A percentile compares a stretch with the other conserved stretches of the same genome.
These are phyloP conservation scores for Drosophila diplacantha DNA, from an alignment of 2,888 invertebrate genomes.

Conservation along the genomic window DNA sequence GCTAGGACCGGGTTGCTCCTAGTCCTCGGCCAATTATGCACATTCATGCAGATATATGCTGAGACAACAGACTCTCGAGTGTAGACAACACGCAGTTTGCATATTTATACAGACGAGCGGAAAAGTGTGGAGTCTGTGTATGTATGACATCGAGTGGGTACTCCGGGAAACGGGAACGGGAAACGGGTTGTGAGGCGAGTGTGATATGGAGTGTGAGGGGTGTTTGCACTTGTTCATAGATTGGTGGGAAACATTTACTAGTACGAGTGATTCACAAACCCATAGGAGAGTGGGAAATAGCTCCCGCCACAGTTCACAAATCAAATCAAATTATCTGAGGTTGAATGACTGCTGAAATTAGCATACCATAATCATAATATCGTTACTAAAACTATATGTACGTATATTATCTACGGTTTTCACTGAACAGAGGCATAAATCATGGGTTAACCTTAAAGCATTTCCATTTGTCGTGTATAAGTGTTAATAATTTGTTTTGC, in stretches of 20 bases:
- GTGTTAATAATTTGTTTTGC: conserved; percentile 27
- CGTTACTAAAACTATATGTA: conserved; percentile 1
- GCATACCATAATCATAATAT: conserved; percentile 19
- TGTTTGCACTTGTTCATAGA: conserved; percentile 47
- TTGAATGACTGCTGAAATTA: conserved; percentile 23
- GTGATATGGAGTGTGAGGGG: conserved; percentile 7
- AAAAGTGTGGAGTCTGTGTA: not conserved
- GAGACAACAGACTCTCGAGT: conserved; percentile 31
- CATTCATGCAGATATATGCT: conserved; percentile 32
- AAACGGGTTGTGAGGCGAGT: conserved; percentile 3
- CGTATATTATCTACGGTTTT: conserved; percentile 13
- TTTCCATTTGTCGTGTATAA: conserved; percentile 47
- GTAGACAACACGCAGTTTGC: conserved; percentile 39
- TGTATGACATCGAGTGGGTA: conserved; percentile 3
- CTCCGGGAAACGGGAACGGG: not conserved
- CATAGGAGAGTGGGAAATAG: conserved; percentile 15
- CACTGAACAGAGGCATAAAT: conserved; percentile 22
- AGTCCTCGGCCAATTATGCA: conserved; percentile 33
- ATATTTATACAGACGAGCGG: conserved; percentile 35
- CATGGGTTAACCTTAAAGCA: conserved; percentile 32
- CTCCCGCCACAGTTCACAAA: conserved; percentile 18
- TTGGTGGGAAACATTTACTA: conserved; percentile 64
- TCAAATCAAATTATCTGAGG: conserved; percentile 20
- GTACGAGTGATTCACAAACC: conserved; percentile 41
- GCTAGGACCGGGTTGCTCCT: not conserved